Conservation (phyloP, 2,113 vertebrate genomes). For the Marmota flaviventris region DNA sequence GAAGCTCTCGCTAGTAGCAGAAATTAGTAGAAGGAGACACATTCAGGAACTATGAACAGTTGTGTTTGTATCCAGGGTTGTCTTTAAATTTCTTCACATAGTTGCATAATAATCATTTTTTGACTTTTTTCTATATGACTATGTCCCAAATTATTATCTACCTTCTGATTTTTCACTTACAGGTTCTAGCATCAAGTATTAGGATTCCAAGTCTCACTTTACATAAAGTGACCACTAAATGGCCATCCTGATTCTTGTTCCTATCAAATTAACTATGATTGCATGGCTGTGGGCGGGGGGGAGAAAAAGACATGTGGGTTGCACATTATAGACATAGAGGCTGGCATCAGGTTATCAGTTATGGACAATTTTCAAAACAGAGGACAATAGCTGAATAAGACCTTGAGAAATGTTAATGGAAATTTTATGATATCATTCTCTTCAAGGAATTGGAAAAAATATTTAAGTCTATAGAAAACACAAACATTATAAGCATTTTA, state of each 20-base stretch:
- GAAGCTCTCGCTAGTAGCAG: no score
- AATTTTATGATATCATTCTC: neutral
- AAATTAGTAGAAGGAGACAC: neutral
- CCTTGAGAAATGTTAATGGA: neutral
- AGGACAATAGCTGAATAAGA: neutral
- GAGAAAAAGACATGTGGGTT: neutral
- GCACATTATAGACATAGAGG: neutral
- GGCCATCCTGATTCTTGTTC: neutral
- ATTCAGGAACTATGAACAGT: neutral
- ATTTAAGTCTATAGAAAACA: neutral
- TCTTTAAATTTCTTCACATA: neutral
- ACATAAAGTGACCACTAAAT: neutral
- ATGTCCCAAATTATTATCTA: neutral
- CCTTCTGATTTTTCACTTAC: neutral
- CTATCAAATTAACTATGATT: neutral
- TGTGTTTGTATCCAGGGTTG: neutral
- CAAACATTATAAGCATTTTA: neutral
- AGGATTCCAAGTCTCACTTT: neutral
- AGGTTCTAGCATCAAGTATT: neutral
- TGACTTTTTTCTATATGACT: neutral
- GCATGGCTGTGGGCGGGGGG: accelerated
- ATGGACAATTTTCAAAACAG: neutral
- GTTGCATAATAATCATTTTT: neutral
- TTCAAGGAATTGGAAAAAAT: neutral
- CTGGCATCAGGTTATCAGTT: neutral